Evolutionary conservation across 2,797 vertebrate genomes (phyloP), one percentile per base, ranked within the genome.

Genomic region (Xiphorhynchus erythropygius): DNA sequence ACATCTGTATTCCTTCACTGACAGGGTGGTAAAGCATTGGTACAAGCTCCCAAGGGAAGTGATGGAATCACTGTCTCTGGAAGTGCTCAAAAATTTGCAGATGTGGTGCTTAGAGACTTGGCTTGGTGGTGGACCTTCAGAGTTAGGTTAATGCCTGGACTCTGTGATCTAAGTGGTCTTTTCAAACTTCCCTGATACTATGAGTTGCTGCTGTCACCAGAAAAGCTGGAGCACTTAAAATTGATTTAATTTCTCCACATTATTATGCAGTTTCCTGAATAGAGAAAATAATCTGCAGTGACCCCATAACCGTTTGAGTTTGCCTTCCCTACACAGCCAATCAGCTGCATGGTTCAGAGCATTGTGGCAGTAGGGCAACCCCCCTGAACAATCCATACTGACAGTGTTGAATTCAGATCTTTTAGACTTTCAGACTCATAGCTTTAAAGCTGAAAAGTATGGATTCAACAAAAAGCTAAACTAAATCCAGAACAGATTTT

Each of bases 361-460:
- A 9, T 2, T 2, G 0, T 5, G n/a, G 44, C 1, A 4, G 13
- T 5, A 50, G 60, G 49, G 7, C 24, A 69, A 32, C 3, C 6
- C 10, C 27, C 19, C 9, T 60, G 65, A 28, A 67, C 11, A 0
- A 10, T 47, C 55, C 49, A 14, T 4, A 30, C 15, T 3, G 1
- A 28, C 50, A 60, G 49, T 62, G 24, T 25, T 57, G 30, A 90
- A 49, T 2, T 39, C n/a, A n/a, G 71, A 42, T 37, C 82, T 35
- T 35, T 73, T 13, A 44, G 59, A 46, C 9, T 4, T 41, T 49
- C 44, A 52, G 42, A 87, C 84, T 89, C 44, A 15, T 39, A 69
- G 39, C 13, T 68, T 75, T 88, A 59, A 57, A 84, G 59, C 6
- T n/a, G 52, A 84, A 96, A 94, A 94, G 79, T 60, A 70, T 25